A percentile compares a stretch with the other conserved stretches of the same genome.
phyloP scores from a whole-genome alignment of 37 sponge, comb jelly and placozoan species.

The Axinella damicornis region DNA sequence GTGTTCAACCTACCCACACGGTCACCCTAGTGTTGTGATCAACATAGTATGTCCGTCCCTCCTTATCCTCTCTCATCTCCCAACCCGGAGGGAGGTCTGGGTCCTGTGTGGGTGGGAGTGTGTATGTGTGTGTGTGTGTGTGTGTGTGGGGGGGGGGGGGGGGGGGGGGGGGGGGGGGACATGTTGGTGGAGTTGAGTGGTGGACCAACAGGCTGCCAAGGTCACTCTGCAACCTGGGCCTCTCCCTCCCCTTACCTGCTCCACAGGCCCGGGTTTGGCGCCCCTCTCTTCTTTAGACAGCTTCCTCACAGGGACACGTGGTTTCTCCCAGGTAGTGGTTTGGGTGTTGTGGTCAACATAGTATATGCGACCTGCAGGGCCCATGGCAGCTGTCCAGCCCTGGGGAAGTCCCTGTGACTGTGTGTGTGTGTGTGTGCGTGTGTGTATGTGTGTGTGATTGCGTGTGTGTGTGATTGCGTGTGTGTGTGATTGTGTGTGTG shows the following conservation, averaged over 20 bases:
- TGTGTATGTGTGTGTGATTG: too few relatives aligned
- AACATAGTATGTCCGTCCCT: constrained; percentile 74
- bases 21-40: constrained; percentile 80
- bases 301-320: constrained; percentile 18
- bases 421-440: too few relatives aligned
- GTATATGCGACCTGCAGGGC: constrained; percentile 56
- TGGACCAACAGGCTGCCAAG: too few relatives aligned
- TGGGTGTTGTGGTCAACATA: constrained; percentile 80
- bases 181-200: too few relatives aligned
- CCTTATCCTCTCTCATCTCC: constrained; percentile 63
- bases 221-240: too few relatives aligned
- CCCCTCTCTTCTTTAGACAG: constrained; percentile 2
- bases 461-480: too few relatives aligned
- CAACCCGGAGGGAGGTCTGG: constrained; percentile 72
- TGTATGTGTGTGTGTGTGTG: too few relatives aligned
- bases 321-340: constrained; percentile 82
- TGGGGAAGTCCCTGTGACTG: constrained; percentile 47
- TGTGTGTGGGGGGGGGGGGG: neutral
- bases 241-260: constrained; percentile 43
- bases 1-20: constrained; percentile 75
- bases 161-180: constrained; percentile 20
- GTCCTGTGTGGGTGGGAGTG: constrained; percentile 42
- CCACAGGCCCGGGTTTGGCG: neutral
- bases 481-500: too few relatives aligned
- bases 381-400: constrained; percentile 70